A percentile compares a stretch with the other conserved stretches of the same genome.
Conservation (phyloP, 2,113 vertebrate genomes). For the Anthoscopus minutus region DNA sequence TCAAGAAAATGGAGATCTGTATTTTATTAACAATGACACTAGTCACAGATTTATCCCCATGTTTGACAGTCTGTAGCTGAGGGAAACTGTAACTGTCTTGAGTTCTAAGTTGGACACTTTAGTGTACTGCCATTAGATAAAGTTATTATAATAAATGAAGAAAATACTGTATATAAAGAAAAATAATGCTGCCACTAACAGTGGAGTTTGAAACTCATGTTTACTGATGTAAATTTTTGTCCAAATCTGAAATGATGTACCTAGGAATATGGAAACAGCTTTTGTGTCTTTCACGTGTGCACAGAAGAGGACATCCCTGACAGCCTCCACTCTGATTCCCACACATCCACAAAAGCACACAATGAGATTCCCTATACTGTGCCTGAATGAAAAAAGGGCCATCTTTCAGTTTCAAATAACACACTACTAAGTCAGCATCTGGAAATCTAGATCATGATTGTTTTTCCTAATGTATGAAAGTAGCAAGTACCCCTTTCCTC, state of each 20-base stretch:
- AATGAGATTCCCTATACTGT: not conserved
- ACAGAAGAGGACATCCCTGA: not conserved
- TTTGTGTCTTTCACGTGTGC: not conserved
- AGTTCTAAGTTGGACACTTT: not conserved
- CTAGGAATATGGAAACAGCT: not conserved
- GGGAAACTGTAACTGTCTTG: not conserved
- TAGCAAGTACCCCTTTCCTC: not conserved
- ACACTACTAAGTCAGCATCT: not conserved
- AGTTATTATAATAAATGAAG: not conserved
- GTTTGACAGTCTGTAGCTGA: not conserved
- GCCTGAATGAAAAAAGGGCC: not conserved
- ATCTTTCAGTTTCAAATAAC: not conserved
- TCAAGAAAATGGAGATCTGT: not conserved
- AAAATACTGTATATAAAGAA: not conserved
- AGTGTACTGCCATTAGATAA: not conserved
- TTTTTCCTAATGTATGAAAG: not conserved
- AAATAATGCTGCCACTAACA: not conserved
- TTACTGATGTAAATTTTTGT: not conserved
- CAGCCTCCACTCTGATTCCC: not conserved
- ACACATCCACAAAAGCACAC: not conserved
- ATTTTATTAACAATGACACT: not conserved
- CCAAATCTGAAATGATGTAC: not conserved
- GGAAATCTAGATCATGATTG: not conserved
- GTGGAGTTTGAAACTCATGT: not conserved
- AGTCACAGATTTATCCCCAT: not conserved